Percentiles rank a stretch among this genome's conserved stretches.
Evolutionary conservation across 2,113 vertebrate species (phyloP).

Genomic region (Odontophorus gujanensis): DNA sequence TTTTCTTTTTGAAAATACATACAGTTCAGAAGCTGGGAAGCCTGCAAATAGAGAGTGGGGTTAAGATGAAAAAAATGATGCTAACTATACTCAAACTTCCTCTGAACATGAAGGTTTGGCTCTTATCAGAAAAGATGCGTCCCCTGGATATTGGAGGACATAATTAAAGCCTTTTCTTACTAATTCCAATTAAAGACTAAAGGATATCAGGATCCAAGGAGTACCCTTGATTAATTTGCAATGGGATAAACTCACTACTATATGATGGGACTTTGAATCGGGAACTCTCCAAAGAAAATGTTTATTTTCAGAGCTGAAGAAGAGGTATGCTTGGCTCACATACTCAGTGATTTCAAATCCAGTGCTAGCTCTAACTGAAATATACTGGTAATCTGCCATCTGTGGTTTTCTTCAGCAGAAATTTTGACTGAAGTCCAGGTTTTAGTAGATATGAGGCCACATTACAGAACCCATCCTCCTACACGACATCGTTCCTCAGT

Average conservation of each 20-base stretch:
- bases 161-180: neutral
- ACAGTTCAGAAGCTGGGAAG: neutral
- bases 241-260: neutral
- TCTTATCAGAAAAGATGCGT: neutral
- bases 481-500: conserved; percentile 58
- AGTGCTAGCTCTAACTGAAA: conserved; percentile 54
- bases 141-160: neutral
- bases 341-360: conserved; percentile 47
- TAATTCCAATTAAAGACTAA: neutral
- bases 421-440: conserved; percentile 71
- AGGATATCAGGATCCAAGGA: neutral
- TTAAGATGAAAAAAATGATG: neutral
- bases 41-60: conserved; percentile 3
- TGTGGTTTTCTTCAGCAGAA: conserved; percentile 59
- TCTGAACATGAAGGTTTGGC: neutral
- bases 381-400: conserved; percentile 64
- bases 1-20: neutral
- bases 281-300: conserved; percentile 1
- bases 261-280: neutral
- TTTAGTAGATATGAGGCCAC: conserved; percentile 51
- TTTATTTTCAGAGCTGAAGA: conserved; percentile 47
- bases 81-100: neutral
- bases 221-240: neutral
- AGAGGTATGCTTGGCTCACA: conserved; percentile 50
- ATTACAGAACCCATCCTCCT: conserved; percentile 57